Conservation (phyloP, 2,888 invertebrate genomes). For the Platycnemis pennipes region DNA sequence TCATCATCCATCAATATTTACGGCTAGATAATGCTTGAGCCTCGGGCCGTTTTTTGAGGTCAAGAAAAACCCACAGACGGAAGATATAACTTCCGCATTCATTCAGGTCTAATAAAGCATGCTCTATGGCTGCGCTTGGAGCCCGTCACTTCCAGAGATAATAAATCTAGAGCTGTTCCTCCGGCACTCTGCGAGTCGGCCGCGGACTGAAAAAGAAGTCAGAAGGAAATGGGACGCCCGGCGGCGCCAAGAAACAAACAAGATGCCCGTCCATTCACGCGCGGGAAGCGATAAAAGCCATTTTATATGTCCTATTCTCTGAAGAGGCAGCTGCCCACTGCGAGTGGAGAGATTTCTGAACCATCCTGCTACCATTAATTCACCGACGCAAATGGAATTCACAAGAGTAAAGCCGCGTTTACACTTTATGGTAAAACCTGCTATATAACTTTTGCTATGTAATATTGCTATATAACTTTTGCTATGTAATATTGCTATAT, state of each 20-base stretch:
- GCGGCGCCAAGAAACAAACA: background rate
- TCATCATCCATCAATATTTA: background rate
- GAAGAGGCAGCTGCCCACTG: too few relatives aligned
- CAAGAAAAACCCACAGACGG: constrained; percentile 9
- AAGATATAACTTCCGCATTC: background rate
- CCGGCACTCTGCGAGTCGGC: background rate
- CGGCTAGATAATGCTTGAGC: background rate
- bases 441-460: too few relatives aligned
- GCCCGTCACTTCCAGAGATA: background rate
- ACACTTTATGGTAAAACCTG: too few relatives aligned
- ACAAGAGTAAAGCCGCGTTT: too few relatives aligned
- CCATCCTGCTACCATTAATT: too few relatives aligned
- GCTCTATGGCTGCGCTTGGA: background rate
- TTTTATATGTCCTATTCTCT: too few relatives aligned
- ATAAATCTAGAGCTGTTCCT: background rate
- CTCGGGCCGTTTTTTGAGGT: background rate
- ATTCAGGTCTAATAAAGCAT: background rate
- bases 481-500: too few relatives aligned
- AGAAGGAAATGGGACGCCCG: background rate
- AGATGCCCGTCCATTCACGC: background rate
- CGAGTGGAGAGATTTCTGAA: background rate
- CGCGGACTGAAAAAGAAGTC: background rate
- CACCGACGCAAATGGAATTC: too few relatives aligned
- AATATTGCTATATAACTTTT: too few relatives aligned
- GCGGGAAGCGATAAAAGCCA: background rate